Conservation (phyloP, 2,113 vertebrate genomes). For the Fulica atra region DNA sequence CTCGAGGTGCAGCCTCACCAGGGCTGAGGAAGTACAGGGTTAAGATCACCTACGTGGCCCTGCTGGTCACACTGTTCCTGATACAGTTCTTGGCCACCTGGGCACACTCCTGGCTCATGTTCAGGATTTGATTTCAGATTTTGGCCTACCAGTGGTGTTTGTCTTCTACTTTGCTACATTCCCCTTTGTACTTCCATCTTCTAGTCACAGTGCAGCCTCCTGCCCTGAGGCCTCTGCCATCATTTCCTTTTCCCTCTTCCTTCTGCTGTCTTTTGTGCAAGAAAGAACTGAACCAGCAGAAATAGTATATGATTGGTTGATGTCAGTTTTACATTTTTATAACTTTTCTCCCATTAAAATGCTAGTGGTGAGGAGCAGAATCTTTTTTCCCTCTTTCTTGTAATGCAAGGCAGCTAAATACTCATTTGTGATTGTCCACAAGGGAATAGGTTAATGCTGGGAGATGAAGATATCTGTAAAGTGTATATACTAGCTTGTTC, state of each 20-base stretch:
- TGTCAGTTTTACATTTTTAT: background rate
- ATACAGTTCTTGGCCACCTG: too few relatives aligned
- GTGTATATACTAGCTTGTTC: background rate
- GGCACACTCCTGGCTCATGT: too few relatives aligned
- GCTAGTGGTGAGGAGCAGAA: background rate
- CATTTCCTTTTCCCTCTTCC: background rate
- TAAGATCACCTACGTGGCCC: too few relatives aligned
- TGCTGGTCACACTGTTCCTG: too few relatives aligned
- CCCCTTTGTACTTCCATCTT: background rate
- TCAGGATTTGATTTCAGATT: background rate
- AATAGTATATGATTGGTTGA: background rate
- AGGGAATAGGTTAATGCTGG: background rate
- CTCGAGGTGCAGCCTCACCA: too few relatives aligned
- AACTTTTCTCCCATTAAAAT: background rate
- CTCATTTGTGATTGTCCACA: background rate
- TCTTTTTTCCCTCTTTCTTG: background rate
- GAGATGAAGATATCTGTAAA: background rate
- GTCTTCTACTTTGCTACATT: background rate
- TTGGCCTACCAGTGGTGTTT: background rate
- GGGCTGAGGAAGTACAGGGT: too few relatives aligned
- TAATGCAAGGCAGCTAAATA: background rate
- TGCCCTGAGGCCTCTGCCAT: background rate
- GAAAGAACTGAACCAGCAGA: background rate
- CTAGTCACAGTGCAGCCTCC: background rate
- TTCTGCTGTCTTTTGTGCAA: background rate